Evolutionary conservation across 1,140 invertebrate species (phyloP).

Genomic region (Pseudachorutes palmiensis): DNA sequence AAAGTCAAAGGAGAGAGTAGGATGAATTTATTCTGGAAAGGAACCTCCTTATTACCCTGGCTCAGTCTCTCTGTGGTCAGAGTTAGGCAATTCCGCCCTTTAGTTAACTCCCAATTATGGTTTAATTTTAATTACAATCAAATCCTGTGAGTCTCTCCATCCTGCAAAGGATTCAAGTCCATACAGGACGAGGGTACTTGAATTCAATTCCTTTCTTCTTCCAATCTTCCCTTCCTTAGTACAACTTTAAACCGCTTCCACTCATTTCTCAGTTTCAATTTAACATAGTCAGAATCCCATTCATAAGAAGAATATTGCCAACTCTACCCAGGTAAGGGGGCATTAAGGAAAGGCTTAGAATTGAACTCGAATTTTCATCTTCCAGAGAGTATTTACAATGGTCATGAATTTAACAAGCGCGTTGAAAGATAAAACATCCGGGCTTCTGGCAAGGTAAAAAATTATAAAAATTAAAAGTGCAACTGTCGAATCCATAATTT

Average conservation of each 20-base stretch:
- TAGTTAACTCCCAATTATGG: neutral
- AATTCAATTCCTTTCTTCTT: neutral
- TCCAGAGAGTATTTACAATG: conserved; percentile 16
- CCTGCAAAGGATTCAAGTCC: neutral
- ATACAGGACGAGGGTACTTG: neutral
- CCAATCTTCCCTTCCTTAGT: neutral
- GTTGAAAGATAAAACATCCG: conserved; percentile 31
- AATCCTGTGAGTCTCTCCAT: neutral
- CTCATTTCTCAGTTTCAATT: neutral
- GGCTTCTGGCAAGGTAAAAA: conserved; percentile 31
- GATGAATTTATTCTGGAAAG: neutral
- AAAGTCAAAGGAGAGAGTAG: neutral
- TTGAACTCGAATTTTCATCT: neutral
- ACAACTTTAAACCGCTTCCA: too few species aligned
- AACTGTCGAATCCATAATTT: neutral
- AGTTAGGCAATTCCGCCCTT: neutral
- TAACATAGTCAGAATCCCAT: neutral
- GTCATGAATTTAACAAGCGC: conserved; percentile 27
- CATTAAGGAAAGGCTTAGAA: too few species aligned
- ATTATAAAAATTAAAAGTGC: neutral
- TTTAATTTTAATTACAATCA: neutral
- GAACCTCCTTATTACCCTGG: neutral
- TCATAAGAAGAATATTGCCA: too few species aligned
- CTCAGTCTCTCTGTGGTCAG: neutral
- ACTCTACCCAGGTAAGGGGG: too few species aligned